Evolutionary conservation across 2,113 vertebrate species (phyloP), one percentile per base, ranked within the genome.

Genomic region (Leucosticte australis): DNA sequence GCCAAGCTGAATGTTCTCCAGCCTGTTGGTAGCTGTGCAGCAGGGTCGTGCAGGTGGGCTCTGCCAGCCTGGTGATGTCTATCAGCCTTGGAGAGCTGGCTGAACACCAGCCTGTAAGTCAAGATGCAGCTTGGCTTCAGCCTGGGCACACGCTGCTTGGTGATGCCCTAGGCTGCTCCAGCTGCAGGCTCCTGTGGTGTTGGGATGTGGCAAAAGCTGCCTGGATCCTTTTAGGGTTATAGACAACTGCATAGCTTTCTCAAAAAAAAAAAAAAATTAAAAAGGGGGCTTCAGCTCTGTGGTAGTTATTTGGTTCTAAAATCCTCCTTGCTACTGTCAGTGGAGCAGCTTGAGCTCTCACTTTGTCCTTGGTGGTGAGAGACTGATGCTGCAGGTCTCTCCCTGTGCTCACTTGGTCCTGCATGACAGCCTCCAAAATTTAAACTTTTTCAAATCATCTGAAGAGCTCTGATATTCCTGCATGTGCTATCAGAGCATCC

Each of bases 181-280:
- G 19, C 67, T n/a, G 9, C 20, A 44, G 47, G 46, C 42, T 30
- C 3, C 1, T 39, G 8, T 0, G 0, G 31, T 55, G 28, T 10
- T 73, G 44, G 41, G 15, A 56, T n/a, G 17, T 57, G 42, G 17
- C 55, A 93, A 57, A 89, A 78, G 41, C 68, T 91, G 27, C 55
- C 46, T 57, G n/a, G n/a, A 42, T 68, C 41, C 46, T 73, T 63
- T 83, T 39, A 15, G 19, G 14, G 27, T 83, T 60, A 33, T 23
- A 64, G 44, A 39, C 11, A 75, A 11, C 15, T 41, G 31, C 27
- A 28, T 26, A 15, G 53, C 13, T 56, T 93, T 21, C 9, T 35
- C 11, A 46, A 42, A 59, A 42, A 42, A 59, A 42, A 63, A 18
- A 17, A 37, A 15, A 4, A 8, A 5, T 9, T 64, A 1, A 14